Base-by-base conservation (phyloP, 2,797 vertebrate genomes). In the Philypnodon macrostomus region DNA sequence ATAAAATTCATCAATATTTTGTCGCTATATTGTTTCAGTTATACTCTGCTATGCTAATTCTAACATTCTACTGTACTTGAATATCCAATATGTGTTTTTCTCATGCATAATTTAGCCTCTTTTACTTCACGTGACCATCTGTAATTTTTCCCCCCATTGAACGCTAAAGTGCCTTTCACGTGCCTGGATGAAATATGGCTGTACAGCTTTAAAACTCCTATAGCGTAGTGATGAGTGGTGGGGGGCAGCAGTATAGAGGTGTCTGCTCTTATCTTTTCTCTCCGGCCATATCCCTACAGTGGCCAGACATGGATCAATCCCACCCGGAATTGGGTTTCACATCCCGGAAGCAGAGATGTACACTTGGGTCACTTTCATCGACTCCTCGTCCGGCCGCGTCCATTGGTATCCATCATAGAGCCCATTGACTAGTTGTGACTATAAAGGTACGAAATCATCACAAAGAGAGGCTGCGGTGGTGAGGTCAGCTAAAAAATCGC, bases 301-400 rank as follows among this genome's bases (percentile, higher is more conserved):
- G 70, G 67, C 81, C 77, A 85, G 81, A 88, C 80, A 64, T 53
- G 63, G 78, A 87, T 90, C 86, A 85, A 87, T 88, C 82, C 75
- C 74, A 56, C 65, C 73, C 59, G 62, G 82, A 82, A 80, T 88
- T 79, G 54, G 69, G 81, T 86, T 87, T 83, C 84, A 78, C 72
- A 53, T 88, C 75, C 84, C 75, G 81, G 85, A 89, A 86, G 80
- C 78, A 59, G 51, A 58, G 73, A 77, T 56, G 70, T 80, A 73
- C 75, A 83, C 77, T 77, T 51, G 70, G 83, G 77, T 79, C 81
- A 76, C 76, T 87, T 80, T 82, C 80, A 81, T 81, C 40, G 74
- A 69, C 70, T 72, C 27, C 26, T 44, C 3, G 67, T 61, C 72
- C 21, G 65, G 74, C 80, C 78, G 59, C 44, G 57, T 59, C 58